Evolutionary conservation across 2,797 vertebrate genomes (phyloP).

Genomic region (Pipistrellus kuhlii): DNA sequence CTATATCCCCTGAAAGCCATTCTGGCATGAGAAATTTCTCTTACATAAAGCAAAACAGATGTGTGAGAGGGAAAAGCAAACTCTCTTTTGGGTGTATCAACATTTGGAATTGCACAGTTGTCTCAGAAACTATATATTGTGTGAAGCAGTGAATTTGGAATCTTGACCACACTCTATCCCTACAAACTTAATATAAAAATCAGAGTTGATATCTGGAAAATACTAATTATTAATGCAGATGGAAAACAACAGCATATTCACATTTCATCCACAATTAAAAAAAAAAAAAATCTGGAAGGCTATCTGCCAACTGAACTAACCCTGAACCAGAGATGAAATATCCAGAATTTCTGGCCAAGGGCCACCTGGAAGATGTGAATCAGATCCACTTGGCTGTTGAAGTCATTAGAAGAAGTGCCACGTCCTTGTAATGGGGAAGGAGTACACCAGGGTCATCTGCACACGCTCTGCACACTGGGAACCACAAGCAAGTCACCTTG

Average conservation of each 20-base stretch:
- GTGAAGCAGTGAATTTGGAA: slow-evolving; percentile 7
- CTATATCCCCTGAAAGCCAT: slow-evolving; percentile 69
- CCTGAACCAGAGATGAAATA: slow-evolving; percentile 3
- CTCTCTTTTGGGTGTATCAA: slow-evolving; percentile 61
- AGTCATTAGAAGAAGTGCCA: background rate
- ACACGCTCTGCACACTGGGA: background rate
- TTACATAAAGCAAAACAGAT: slow-evolving; percentile 82
- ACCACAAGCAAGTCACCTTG: background rate
- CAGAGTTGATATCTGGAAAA: slow-evolving; percentile 64
- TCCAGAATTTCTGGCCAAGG: slow-evolving; percentile 22
- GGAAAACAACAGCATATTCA: slow-evolving; percentile 38
- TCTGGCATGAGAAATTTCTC: slow-evolving; percentile 80
- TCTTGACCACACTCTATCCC: slow-evolving; percentile 24
- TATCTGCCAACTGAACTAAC: slow-evolving; percentile 41
- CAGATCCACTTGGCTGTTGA: background rate
- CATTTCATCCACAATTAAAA: slow-evolving; percentile 10
- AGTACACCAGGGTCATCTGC: background rate
- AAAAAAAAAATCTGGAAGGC: background rate
- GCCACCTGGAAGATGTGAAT: slow-evolving; percentile 19
- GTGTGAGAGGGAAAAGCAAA: slow-evolving; percentile 65
- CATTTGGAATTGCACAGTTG: slow-evolving; percentile 58
- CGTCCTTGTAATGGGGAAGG: background rate
- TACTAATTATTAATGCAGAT: slow-evolving; percentile 57
- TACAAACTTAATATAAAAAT: slow-evolving; percentile 29
- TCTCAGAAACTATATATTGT: slow-evolving; percentile 58